Base-by-base conservation (phyloP, 2,888 invertebrate genomes). In the Phrixothrix hirtus region DNA sequence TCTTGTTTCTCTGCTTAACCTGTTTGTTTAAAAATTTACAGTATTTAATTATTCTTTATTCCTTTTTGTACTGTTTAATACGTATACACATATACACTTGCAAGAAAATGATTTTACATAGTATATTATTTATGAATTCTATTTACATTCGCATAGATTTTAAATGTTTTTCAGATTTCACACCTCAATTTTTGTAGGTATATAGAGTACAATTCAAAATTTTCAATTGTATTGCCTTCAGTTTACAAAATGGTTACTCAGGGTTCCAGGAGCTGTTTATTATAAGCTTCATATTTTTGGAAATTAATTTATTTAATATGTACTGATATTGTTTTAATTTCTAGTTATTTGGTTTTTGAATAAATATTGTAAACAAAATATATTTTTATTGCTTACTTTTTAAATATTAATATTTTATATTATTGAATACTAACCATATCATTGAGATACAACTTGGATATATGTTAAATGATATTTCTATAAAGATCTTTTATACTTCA, bases 191-290 rank as follows among this genome's bases (percentile, higher is more conserved):
- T 21, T 21, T 7, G 7, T 21, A 21, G 7, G 7, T 21, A 21
- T 21, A 5, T 21, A 21, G n/a, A 5, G 21, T 21, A 21, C 3
- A 5, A 7, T 21, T 21, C 38, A 47, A 58, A 56, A 57, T 62
- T 63, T 61, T 64, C 62, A 58, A 62, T 63, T 66, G 65, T 63
- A 70, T 72, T 69, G 70, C 69, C 64, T 65, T 63, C 61, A 61
- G 64, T 66, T 66, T 61, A 60, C 61, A 65, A 65, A 64, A 67
- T 71, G 74, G 74, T 81, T 77, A 79, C 78, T 79, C 78, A 78
- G 77, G 78, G 75, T 78, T 74, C 78, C 79, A 76, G 79, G 80
- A 79, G 79, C 80, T 78, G 79, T 66, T 14, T 51, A 67, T 69
- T 36, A 36, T n/a, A 67, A 72, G 74, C 74, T 75, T 66, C 75